A percentile compares a stretch with the other conserved stretches of the same genome.
These are phyloP conservation scores for Globia sparganii DNA, from an alignment of 2,888 invertebrate genomes.

Conservation along the genomic window DNA sequence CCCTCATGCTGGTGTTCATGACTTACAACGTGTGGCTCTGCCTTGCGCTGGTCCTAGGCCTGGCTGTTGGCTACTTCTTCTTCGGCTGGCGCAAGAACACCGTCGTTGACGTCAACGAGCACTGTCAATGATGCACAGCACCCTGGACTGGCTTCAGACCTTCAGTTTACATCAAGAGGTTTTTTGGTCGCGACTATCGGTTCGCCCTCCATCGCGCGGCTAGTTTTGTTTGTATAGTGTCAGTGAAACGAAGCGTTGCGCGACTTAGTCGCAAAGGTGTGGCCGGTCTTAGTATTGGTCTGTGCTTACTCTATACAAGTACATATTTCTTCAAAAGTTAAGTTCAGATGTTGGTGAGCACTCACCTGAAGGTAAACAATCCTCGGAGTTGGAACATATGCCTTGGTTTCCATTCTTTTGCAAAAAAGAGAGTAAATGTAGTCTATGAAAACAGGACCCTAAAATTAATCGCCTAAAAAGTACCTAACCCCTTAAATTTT, in stretches of 20 bases:
- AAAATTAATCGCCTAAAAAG: background rate
- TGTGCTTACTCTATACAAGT: constrained; percentile 54
- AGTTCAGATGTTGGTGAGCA: constrained; percentile 6
- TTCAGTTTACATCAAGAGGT: constrained; percentile 32
- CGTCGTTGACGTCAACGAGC: constrained; percentile 97
- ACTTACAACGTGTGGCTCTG: constrained; percentile 99
- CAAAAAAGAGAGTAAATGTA: background rate
- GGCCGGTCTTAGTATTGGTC: constrained; percentile 32
- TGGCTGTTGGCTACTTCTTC: constrained; percentile 97
- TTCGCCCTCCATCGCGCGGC: background rate
- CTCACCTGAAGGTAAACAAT: background rate
- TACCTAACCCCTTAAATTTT: background rate
- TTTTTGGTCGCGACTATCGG: constrained; percentile 21
- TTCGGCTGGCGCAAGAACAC: constrained; percentile 98
- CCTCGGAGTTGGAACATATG: background rate
- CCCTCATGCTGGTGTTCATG: constrained; percentile 99
- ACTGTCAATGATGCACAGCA: constrained; percentile 93
- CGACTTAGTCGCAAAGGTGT: constrained; percentile 41
- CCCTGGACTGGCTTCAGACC: constrained; percentile 32
- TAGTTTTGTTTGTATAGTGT: constrained; percentile 16
- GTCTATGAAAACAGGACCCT: background rate
- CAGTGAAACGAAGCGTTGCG: constrained; percentile 10
- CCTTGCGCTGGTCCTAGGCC: constrained; percentile 95
- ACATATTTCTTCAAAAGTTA: constrained; percentile 50
- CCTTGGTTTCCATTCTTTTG: background rate